A percentile compares a stretch with the other conserved stretches of the same genome.
Conservation (phyloP, 2,797 vertebrate species). For the Manis pentadactyla region DNA sequence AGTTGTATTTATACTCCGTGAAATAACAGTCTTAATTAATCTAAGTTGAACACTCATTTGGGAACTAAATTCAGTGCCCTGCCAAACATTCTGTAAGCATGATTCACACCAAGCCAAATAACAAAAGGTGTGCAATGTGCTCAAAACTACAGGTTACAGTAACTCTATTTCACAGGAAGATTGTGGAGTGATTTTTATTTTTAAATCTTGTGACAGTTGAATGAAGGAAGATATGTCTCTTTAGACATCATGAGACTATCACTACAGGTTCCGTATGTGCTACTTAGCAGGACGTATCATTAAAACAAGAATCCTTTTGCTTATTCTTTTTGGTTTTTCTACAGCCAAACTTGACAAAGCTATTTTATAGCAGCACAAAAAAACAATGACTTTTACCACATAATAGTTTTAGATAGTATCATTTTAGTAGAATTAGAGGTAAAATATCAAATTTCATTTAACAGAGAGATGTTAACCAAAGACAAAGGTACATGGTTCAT, state of each 20-base stretch:
- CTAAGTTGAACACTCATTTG: conserved; percentile 81
- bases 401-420: conserved; percentile 45
- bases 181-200: not conserved
- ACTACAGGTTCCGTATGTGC: not conserved
- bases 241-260: conserved; percentile 40
- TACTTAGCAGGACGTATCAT: not conserved
- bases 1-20: conserved; percentile 83
- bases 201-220: conserved; percentile 28
- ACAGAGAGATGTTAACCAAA: conserved; percentile 61
- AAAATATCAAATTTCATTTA: conserved; percentile 67
- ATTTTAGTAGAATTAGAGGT: conserved; percentile 60
- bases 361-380: conserved; percentile 40
- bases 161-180: conserved; percentile 27
- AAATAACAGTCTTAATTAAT: conserved; percentile 82
- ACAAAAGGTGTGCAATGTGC: conserved; percentile 61
- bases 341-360: conserved; percentile 38
- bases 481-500: conserved; percentile 43
- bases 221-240: not conserved
- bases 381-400: not conserved
- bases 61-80: conserved; percentile 83
- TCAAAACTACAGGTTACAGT: conserved; percentile 34
- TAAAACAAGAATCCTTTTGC: not conserved
- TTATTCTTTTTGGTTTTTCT: conserved; percentile 42
- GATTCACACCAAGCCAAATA: conserved; percentile 69
- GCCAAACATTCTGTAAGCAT: conserved; percentile 84